Evolutionary conservation across 2,113 vertebrate genomes (phyloP), one percentile per base, ranked within the genome.

Genomic region (Phylloscopus whistleri): DNA sequence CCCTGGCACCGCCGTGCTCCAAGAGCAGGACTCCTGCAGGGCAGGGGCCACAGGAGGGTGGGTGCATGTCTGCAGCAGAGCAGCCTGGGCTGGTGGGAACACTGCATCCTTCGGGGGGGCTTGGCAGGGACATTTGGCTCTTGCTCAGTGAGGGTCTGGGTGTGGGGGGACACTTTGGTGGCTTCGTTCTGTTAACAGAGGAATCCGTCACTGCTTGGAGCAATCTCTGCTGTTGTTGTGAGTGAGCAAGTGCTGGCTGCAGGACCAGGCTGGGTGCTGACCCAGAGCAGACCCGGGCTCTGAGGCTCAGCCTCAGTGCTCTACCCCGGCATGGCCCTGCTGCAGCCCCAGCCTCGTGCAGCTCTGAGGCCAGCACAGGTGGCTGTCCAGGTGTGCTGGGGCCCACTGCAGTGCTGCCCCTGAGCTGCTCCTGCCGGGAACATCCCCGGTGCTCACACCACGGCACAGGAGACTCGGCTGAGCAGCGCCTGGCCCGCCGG

Each of bases 31-130:
- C 4, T 24, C 33, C 5, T 5, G 10, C 23, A 46, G 43, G 24
- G 10, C 43, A 43, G 24, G 30, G 37, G 51, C 20, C 41, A 27
- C 35, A 9, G 8, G 16, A 33, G 28, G 14, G 51, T 21, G 60
- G 14, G 7, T 31, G 27, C 7, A 3, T 6, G 23, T 37, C 68
- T 17, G 3, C 12, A 30, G 68, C 9, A 1, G 79, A 55, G 69
- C 81, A 44, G 49, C 43, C 46, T 3, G 7, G 6, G 1, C 41
- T 24, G 15, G 9, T 0, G 5, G 51, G 55, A 77, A 20, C 1
- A 1, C 35, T 10, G 1, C 0, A 0, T 58, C 70, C n/a, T 58
- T 44, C 0, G 0, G 9, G 24, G 35, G 13, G 43, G 26, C 21
- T n/a, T 10, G 17, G 33, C 3, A 6, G 35, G 44, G 52, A 35